Evolutionary conservation across 2,113 vertebrate species (phyloP).

Genomic region (Tenrec ecaudatus): DNA sequence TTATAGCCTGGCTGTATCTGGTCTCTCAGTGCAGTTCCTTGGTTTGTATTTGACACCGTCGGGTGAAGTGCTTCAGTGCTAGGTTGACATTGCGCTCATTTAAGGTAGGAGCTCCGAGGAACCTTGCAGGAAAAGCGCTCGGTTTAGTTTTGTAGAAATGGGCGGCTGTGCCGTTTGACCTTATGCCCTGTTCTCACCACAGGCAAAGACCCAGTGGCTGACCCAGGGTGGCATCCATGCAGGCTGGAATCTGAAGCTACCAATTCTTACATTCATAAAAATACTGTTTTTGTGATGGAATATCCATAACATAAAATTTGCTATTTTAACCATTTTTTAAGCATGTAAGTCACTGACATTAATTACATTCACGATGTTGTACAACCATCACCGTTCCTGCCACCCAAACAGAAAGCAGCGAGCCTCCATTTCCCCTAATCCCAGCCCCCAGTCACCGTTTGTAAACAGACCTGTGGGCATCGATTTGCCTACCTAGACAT

Average conservation of each 20-base stretch:
- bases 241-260: neutral
- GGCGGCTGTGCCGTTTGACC: neutral
- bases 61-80: neutral
- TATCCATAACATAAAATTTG: neutral
- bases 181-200: neutral
- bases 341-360: neutral
- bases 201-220: neutral
- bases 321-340: neutral
- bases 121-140: neutral
- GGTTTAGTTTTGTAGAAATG: constrained; percentile 41
- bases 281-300: neutral
- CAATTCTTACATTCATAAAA: constrained; percentile 29
- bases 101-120: neutral
- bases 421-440: neutral
- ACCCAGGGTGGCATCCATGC: neutral
- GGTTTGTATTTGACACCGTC: neutral
- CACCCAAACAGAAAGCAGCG: neutral
- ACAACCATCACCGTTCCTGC: neutral
- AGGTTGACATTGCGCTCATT: neutral
- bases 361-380: neutral
- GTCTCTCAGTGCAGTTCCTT: neutral
- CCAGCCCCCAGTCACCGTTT: neutral
- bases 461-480: too few species aligned
- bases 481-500: neutral
- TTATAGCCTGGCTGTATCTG: neutral